Evolutionary conservation across 2,888 invertebrate species (phyloP).

Genomic region (Protodeltote pygarga): DNA sequence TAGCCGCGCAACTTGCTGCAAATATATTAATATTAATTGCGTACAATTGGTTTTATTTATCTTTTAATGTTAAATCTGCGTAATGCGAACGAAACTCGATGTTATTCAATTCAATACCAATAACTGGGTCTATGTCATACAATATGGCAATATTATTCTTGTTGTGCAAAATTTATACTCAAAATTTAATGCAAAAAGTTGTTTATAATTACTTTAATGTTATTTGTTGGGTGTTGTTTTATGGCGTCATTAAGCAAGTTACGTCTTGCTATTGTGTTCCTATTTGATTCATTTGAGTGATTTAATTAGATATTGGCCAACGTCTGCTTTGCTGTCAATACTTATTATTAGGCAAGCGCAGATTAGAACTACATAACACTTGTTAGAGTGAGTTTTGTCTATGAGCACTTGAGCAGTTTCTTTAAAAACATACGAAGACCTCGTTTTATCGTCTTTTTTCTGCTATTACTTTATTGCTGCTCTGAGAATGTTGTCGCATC

Average conservation of each 20-base stretch:
- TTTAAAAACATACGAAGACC: no score
- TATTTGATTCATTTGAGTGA: conserved; percentile 5
- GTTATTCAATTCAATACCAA: no score
- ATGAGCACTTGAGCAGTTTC: no score
- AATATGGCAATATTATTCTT: conserved; percentile 11
- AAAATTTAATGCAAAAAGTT: conserved; percentile 40
- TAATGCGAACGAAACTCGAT: conserved; percentile 7
- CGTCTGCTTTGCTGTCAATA: not conserved
- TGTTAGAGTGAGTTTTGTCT: no score
- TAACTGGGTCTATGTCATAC: no score
- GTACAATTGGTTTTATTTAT: conserved; percentile 24
- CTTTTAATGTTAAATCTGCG: conserved; percentile 16
- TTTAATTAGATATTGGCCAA: not conserved
- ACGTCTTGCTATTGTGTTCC: conserved; percentile 1
- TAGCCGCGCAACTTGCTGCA: conserved; percentile 39
- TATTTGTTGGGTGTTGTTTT: conserved; percentile 27
- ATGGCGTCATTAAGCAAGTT: conserved; percentile 18
- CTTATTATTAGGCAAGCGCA: not conserved
- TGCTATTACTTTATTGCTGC: no score
- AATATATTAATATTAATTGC: conserved; percentile 40
- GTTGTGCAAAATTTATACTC: conserved; percentile 28
- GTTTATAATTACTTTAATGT: conserved; percentile 27
- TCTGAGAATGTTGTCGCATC: no score
- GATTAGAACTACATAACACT: no score
- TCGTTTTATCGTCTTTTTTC: no score